Evolutionary conservation across 1,140 invertebrate species (phyloP), one percentile per base, ranked within the genome.

Genomic region (Heliconius congener): DNA sequence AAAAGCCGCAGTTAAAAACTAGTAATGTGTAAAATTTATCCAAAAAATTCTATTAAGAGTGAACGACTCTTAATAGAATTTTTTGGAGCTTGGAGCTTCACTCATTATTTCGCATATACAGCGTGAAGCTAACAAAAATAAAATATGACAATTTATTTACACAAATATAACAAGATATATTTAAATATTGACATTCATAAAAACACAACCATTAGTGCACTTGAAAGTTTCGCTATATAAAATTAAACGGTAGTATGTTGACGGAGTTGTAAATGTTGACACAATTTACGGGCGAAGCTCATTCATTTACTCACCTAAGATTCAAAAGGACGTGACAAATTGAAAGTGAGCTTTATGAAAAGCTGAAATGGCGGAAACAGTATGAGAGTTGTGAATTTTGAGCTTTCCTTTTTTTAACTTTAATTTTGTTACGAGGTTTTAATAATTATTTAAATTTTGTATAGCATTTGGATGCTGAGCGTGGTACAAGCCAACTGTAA

Each of bases 231-330:
- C 23, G 60, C 23, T 66, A 66, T 66, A 16, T 66, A 27, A 66
- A 66, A 66, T 66, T 66, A 66, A 57, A 57, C 19, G 1, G 50
- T 3, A 9, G n/a, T 57, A 8, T 23, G n/a, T 23, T 23, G 60
- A 11, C 60, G 60, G 60, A 66, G 60, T 66, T 66, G 60, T 66
- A 66, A 66, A 66, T n/a, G 60, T 66, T 66, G 60, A 66, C 60
- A 66, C 60, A 66, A 66, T 66, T 66, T 66, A 30, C 23, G 23
- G 23, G 23, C 4, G 23, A 30, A 30, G 23, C 60, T 23, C 60
- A 66, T 66, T 16, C 60, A 66, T 66, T 66, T 66, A 30, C 60
- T 30, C 9, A 5, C 27, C 13, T 11, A 66, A 30, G 60, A 66
- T 66, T 66, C 60, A 66, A 66, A 66, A 66, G 27, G 60, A 66